These are phyloP conservation scores for Arbacia lixula DNA, from an alignment of 53 echinoderm and acorn worm genomes.

Conservation along the genomic window DNA sequence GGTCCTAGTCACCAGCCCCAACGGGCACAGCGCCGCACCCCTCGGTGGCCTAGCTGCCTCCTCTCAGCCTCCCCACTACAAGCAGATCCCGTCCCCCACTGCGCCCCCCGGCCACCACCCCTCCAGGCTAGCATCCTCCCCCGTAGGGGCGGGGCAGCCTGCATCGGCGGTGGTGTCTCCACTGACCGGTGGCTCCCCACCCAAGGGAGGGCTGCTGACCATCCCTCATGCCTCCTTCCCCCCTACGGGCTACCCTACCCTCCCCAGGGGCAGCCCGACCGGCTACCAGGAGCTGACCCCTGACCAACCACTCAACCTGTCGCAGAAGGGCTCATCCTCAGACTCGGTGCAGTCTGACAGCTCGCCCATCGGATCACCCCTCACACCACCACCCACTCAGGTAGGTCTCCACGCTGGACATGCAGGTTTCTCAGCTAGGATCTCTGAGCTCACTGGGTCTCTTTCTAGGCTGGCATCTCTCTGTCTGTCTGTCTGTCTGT, in stretches of 20 bases:
- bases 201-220: constrained; percentile 78
- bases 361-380: constrained; percentile 36
- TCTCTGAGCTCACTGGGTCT: too few relatives aligned
- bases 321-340: constrained; percentile 74
- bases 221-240: constrained; percentile 96
- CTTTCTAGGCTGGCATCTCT: too few relatives aligned
- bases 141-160: constrained; percentile 55
- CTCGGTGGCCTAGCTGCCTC: background rate
- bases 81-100: constrained; percentile 71
- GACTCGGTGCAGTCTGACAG: constrained; percentile 56
- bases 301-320: constrained; percentile 92
- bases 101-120: constrained; percentile 64
- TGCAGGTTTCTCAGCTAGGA: background rate
- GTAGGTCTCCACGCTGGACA: constrained; percentile 16
- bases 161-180: constrained; percentile 72
- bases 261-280: constrained; percentile 73
- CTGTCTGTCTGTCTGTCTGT: too few relatives aligned
- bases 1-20: constrained; percentile 77
- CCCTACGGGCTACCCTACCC: constrained; percentile 82
- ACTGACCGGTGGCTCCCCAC: constrained; percentile 57
- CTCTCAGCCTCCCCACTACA: constrained; percentile 46
- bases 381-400: constrained; percentile 46
- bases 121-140: constrained; percentile 52
- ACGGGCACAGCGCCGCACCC: constrained; percentile 42
- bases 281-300: constrained; percentile 67